Base-by-base conservation (phyloP, 2,113 vertebrate genomes). In the Apodemus speciosus region DNA sequence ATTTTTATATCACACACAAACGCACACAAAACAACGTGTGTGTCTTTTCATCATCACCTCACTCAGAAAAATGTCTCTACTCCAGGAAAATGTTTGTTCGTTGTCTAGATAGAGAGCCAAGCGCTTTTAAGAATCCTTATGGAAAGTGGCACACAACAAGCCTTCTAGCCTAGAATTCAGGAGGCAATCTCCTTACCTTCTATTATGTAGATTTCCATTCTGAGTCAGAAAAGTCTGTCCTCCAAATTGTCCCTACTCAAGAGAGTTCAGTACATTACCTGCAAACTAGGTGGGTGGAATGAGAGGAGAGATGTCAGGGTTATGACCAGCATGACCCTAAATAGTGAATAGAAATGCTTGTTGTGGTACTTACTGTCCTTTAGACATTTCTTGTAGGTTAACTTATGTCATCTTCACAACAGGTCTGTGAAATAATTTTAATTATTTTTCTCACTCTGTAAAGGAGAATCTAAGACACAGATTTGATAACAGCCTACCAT, bases 371-470 rank as follows among this genome's bases (percentile, higher is more conserved):
- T 95, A 85, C 15, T 94, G 90, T 62, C 92, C 93, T 92, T 46
- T 87, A 73, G 91, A 51, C 27, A 76, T 71, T 94, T 91, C 40
- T 32, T 40, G 10, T 93, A 88, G 43, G 73, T 90, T 85, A 90
- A 91, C 30, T 91, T 72, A 90, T 53, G 38, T 90, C 85, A 81
- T 94, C 75, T 51, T 97, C 40, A 93, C 62, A 92, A 32, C 77
- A 92, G 90, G 49, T 18, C 85, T 94, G 1, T 88, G 71, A 95
- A 76, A n/a, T 85, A 51, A 40, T 35, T 94, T 95, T 68, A 8
- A 40, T 88, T 92, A 68, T 91, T 95, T 93, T 71, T 64, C 53
- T 71, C 62, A 93, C 62, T 96, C 93, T 96, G 71, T 73, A 91
- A 94, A 86, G 89, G 53, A 94, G 64, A 23, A 73, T 53, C 77